Percentiles rank a stretch among this genome's conserved stretches.
phyloP scores from a whole-genome alignment of 2,888 invertebrate species.

The Drosophila subquinaria region DNA sequence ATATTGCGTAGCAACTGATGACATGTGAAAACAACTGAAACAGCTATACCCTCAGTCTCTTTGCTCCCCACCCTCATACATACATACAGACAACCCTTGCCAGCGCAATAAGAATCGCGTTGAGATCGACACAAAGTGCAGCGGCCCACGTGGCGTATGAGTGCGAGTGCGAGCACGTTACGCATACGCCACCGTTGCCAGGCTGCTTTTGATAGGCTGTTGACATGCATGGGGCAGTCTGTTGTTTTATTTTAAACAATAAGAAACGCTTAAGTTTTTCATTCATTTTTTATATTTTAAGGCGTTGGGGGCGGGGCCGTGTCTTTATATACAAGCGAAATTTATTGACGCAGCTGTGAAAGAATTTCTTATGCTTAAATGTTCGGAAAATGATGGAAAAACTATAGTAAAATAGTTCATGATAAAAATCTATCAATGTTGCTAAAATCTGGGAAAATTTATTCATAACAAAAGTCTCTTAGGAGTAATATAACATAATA shows the following conservation, averaged over 20 bases:
- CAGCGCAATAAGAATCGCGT: conserved; percentile 21
- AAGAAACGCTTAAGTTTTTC: conserved; percentile 12
- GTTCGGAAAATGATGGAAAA: not conserved
- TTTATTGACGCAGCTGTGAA: not conserved
- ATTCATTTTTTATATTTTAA: not conserved
- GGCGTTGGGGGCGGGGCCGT: conserved; percentile 18
- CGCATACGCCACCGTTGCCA: conserved; percentile 59
- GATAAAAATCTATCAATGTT: no score
- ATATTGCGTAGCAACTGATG: conserved; percentile 48
- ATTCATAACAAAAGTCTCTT: no score
- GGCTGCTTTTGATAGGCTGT: conserved; percentile 47
- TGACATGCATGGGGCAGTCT: conserved; percentile 37
- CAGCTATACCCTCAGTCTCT: not conserved
- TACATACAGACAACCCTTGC: conserved; percentile 1
- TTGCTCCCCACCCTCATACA: not conserved
- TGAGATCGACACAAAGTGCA: conserved; percentile 42
- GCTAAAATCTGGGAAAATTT: no score
- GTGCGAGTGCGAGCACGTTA: conserved; percentile 22
- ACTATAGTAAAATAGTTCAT: not conserved
- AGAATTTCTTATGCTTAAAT: not conserved
- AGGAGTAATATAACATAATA: no score
- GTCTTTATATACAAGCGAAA: not conserved
- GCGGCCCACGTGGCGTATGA: conserved; percentile 50
- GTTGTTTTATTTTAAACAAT: conserved; percentile 19
- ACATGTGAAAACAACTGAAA: conserved; percentile 32